phyloP scores from a whole-genome alignment of 2,888 invertebrate genomes.

The Chromoteleia sp. region DNA sequence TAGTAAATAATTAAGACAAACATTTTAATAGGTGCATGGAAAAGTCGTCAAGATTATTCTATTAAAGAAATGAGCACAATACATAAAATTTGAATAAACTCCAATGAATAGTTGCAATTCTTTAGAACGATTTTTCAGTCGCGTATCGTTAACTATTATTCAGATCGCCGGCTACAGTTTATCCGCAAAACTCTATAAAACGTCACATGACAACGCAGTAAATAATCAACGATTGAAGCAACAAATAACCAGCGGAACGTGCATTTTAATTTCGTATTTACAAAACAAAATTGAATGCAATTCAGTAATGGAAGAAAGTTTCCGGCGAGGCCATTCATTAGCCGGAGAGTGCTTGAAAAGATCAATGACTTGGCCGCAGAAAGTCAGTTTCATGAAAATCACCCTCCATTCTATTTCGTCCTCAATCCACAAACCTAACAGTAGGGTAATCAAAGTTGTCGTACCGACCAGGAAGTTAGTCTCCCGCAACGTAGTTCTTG shows the following conservation, averaged over 20 bases:
- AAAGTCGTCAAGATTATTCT: too few species aligned
- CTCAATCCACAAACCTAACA: constrained; percentile 63
- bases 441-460: constrained; percentile 82
- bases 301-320: constrained; percentile 63
- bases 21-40: too few species aligned
- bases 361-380: constrained; percentile 68
- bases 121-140: too few species aligned
- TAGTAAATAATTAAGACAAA: too few species aligned
- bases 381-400: constrained; percentile 69
- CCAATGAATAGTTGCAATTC: too few species aligned
- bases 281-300: constrained; percentile 58
- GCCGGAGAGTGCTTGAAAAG: constrained; percentile 61
- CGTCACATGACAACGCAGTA: constrained; percentile 14
- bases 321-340: constrained; percentile 61
- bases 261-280: constrained; percentile 55
- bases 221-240: constrained; percentile 12
- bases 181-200: neutral
- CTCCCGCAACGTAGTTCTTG: constrained; percentile 78
- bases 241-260: neutral
- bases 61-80: too few species aligned
- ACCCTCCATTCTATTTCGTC: constrained; percentile 67
- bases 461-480: constrained; percentile 80
- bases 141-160: too few species aligned
- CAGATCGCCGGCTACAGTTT: neutral
- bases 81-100: too few species aligned